Base-by-base conservation (phyloP, 2,113 vertebrate species). In the Gavia stellata region DNA sequence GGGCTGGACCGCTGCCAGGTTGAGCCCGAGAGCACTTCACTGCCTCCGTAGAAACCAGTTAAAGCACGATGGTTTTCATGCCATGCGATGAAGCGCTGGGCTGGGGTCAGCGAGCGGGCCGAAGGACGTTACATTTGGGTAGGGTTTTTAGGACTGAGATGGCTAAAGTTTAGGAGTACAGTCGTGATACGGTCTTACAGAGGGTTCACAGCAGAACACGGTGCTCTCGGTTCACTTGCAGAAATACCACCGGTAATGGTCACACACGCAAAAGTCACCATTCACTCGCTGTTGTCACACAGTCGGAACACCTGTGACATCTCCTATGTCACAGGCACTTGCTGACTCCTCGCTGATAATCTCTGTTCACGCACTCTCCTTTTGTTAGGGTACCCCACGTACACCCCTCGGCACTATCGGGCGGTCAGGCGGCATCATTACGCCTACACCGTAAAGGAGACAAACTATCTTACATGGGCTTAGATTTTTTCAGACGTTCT, bases 61-160 rank as follows among this genome's bases (percentile, higher is more conserved):
- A 6, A 38, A 44, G 24, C 11, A 4, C 3, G 0, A 12, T 1
- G 0, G 17, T 6, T 14, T 29, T 34, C 3, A 10, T 3, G 4
- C 4, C 7, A 2, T 0, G 3, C 0, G 0, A 5, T 3, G 34
- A 23, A 52, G 36, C 0, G 0, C 33, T 65, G 4, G 84, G 59
- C 8, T 38, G 3, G 47, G 65, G 47, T 18, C 50, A 47, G 73
- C 31, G 1, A 38, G 75, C n/a, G 56, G n/a, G 42, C 10, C 34
- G 17, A 7, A 12, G 65, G 42, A 5, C 5, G 6, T 7, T 1
- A 9, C 9, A 1, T 6, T 7, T 3, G 21, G 33, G 34, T 3
- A 19, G 33, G 34, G 8, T 2, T 56, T 52, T 82, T 12, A 25
- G 44, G 75, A 36, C 14, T 7, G 15, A 73, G 9, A 18, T 2